phyloP scores from a whole-genome alignment of 1,140 invertebrate species.

The Drosophila ohnishii region DNA sequence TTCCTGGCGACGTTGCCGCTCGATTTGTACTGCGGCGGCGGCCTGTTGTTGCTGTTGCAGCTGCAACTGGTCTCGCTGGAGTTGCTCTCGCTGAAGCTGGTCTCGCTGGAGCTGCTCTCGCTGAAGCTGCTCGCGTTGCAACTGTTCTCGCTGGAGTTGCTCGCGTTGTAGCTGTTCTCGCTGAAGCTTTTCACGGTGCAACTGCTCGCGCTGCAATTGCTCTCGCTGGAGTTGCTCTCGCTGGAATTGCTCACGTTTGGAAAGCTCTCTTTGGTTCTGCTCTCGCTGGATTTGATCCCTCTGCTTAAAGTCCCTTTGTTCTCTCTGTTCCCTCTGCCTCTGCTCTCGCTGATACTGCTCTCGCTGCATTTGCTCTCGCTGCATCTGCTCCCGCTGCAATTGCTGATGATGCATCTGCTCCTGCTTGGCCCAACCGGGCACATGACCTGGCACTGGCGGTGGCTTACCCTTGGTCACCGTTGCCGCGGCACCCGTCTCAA shows the following conservation, averaged over 20 bases:
- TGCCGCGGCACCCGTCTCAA: conserved; percentile 85
- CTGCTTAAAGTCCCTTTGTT: conserved; percentile 26
- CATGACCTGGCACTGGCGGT: conserved; percentile 56
- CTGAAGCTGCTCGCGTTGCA: conserved; percentile 20
- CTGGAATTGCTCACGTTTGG: conserved; percentile 36
- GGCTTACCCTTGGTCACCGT: conserved; percentile 71
- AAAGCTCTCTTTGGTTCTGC: conserved; percentile 25
- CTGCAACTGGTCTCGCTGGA: conserved; percentile 45
- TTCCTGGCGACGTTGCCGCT: conserved; percentile 68
- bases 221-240: conserved; percentile 35
- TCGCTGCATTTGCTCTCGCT: conserved; percentile 44
- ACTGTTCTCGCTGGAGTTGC: conserved; percentile 22
- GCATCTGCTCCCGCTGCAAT: conserved; percentile 39
- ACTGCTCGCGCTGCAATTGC: conserved; percentile 29
- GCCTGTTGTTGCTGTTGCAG: conserved; percentile 64
- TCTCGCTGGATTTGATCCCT: conserved; percentile 25
- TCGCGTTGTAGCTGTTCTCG: conserved; percentile 24
- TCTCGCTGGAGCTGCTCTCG: conserved; percentile 26
- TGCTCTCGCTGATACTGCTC: conserved; percentile 43
- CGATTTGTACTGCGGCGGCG: conserved; percentile 68
- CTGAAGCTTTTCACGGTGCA: conserved; percentile 27
- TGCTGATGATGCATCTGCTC: conserved; percentile 48
- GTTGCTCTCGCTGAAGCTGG: conserved; percentile 18
- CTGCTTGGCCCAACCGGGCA: conserved; percentile 84
- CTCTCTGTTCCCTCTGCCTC: conserved; percentile 28